Conservation (phyloP, 2,888 invertebrate species). For the Drosophila acutilabella region DNA sequence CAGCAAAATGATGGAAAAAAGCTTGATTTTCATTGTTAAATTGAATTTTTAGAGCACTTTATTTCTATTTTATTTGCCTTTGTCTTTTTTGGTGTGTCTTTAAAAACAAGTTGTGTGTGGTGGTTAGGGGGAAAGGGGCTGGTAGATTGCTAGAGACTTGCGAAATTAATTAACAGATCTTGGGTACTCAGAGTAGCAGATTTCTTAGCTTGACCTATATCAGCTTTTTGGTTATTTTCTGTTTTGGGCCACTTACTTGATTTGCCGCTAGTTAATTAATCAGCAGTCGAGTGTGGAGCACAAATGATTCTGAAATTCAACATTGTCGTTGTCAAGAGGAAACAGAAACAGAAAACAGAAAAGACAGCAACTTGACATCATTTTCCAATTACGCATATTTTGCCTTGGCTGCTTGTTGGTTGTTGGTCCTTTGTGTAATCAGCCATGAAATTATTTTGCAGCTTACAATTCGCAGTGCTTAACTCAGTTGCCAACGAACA, state of each 20-base stretch:
- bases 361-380: conserved; percentile 55
- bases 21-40: conserved; percentile 37
- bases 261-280: conserved; percentile 75
- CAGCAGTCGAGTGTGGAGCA: conserved; percentile 71
- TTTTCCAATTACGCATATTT: conserved; percentile 72
- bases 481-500: conserved; percentile 15
- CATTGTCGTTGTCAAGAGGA: conserved; percentile 4
- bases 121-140: conserved; percentile 3
- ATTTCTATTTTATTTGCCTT: conserved; percentile 19
- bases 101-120: conserved; percentile 29
- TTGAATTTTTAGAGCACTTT: conserved; percentile 44
- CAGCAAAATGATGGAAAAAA: conserved; percentile 22
- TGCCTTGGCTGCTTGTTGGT: conserved; percentile 24
- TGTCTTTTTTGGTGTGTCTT: conserved; percentile 10
- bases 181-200: conserved; percentile 5
- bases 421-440: conserved; percentile 60
- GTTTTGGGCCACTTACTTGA: conserved; percentile 48
- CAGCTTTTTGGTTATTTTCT: conserved; percentile 30
- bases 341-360: neutral
- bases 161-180: conserved; percentile 68
- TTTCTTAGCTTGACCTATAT: conserved; percentile 61
- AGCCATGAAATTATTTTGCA: conserved; percentile 63
- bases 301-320: conserved; percentile 10
- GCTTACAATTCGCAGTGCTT: conserved; percentile 26
- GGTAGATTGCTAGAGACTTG: conserved; percentile 27